These are phyloP conservation scores for Eilema caniola DNA, from an alignment of 2,888 invertebrate genomes.

Conservation along the genomic window DNA sequence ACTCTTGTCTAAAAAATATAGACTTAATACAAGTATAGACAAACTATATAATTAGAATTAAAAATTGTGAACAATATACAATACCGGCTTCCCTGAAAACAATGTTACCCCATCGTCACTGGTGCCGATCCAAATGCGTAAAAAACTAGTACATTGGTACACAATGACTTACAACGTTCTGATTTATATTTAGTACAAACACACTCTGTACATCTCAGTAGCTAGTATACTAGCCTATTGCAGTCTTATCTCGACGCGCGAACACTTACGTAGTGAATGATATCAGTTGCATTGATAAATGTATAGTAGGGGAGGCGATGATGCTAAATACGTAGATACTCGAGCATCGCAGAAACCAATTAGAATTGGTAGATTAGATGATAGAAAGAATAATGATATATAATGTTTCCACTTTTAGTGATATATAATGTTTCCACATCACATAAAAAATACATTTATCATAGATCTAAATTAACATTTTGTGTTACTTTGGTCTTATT, in stretches of 20 bases:
- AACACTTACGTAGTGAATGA: background rate
- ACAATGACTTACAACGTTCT: background rate
- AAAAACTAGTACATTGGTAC: background rate
- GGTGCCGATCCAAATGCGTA: background rate
- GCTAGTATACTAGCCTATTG: background rate
- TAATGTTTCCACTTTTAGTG: too few species aligned
- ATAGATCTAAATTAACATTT: too few species aligned
- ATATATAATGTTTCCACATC: too few species aligned
- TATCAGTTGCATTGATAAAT: conserved; percentile 42
- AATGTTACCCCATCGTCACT: background rate
- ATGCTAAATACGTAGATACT: too few species aligned
- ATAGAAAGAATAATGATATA: too few species aligned
- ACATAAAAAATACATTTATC: too few species aligned
- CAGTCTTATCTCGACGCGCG: background rate
- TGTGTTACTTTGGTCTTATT: too few species aligned
- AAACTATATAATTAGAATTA: background rate
- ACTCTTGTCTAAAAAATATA: too few species aligned
- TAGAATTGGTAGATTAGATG: too few species aligned
- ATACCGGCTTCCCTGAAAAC: background rate
- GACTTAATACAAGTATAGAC: too few species aligned
- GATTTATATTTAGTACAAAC: background rate
- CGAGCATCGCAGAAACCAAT: too few species aligned
- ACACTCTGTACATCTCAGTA: background rate
- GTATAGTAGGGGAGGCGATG: too few species aligned
- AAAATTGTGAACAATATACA: background rate